Base-by-base conservation (phyloP, 2,797 vertebrate species). In the Darevskia nairensis region DNA sequence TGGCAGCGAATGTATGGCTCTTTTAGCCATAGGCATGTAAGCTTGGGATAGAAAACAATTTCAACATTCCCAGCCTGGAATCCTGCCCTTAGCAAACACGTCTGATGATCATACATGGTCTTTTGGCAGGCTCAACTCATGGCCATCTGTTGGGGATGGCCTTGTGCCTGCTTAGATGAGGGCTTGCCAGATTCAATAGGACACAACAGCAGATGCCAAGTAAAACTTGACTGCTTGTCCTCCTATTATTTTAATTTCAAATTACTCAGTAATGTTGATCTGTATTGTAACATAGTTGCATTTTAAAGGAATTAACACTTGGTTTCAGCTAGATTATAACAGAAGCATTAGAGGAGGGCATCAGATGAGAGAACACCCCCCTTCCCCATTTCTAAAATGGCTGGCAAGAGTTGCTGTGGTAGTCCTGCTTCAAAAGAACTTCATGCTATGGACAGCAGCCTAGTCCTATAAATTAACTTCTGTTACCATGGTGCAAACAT, bases 81-180 rank as follows among this genome's bases (percentile, higher is more conserved):
- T 92, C 75, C 61, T 77, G 96, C 96, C 96, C 95, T 96, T 86
- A 89, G 91, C 94, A 94, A 95, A 95, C 95, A 95, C 96, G 95
- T 96, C 96, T 96, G 96, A 96, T 97, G 96, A 95, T 97, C 96
- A 96, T 96, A 96, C 97, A 96, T 96, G 97, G 96, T 95, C 96
- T 96, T 93, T 96, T 97, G 97, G 97, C 96, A 95, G 96, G 95
- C 95, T 96, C 91, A 92, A 92, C 94, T 95, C 89, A 86, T 82
- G 92, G 92, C 96, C 97, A 97, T 97, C 96, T 97, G 97, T 96
- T 94, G 92, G 75, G 94, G 91, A 95, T 96, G 96, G 96, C 96
- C 91, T 90, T 2, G 80, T 96, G 97, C 96, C 97, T 95, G 92
- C 95, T 96, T 93, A 46, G 92, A 93, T 92, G 94, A 90, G 94